phyloP scores from a whole-genome alignment of 2,113 vertebrate genomes.

The Podarcis cretensis region DNA sequence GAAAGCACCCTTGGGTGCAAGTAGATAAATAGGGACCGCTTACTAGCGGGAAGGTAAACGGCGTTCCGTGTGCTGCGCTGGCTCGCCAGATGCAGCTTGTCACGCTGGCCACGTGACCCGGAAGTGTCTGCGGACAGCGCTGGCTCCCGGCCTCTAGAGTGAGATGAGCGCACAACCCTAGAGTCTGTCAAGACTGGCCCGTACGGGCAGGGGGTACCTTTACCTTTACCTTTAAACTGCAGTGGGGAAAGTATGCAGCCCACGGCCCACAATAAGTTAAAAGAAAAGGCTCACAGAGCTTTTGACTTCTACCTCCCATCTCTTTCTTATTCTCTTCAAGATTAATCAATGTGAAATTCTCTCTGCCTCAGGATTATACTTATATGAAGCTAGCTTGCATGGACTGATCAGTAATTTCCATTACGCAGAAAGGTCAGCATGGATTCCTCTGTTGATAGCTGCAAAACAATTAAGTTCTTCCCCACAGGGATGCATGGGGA shows the following conservation, averaged over 20 bases:
- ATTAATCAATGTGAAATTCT: neutral
- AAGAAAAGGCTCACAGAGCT: neutral
- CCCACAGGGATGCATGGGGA: neutral
- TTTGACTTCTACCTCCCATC: slow-evolving; percentile 1
- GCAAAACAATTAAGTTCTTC: neutral
- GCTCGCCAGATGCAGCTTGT: too few relatives aligned
- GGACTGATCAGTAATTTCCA: neutral
- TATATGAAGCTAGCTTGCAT: neutral
- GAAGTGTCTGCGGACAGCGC: too few relatives aligned
- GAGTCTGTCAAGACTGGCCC: too few relatives aligned
- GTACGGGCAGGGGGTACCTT: too few relatives aligned
- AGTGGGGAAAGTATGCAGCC: neutral
- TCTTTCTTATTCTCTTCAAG: neutral
- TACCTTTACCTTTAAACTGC: neutral
- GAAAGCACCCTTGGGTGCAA: too few relatives aligned
- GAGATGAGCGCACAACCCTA: too few relatives aligned
- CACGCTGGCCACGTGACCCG: too few relatives aligned
- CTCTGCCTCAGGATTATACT: neutral
- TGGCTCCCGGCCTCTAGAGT: too few relatives aligned
- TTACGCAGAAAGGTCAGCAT: neutral
- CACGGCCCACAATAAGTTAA: neutral
- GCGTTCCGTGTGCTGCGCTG: too few relatives aligned
- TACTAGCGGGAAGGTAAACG: too few relatives aligned
- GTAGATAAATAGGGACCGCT: too few relatives aligned
- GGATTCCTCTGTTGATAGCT: neutral